A percentile compares a stretch with the other conserved stretches of the same genome.
Conservation (phyloP, 2,113 vertebrate species). For the Hippocampus guttulatus region DNA sequence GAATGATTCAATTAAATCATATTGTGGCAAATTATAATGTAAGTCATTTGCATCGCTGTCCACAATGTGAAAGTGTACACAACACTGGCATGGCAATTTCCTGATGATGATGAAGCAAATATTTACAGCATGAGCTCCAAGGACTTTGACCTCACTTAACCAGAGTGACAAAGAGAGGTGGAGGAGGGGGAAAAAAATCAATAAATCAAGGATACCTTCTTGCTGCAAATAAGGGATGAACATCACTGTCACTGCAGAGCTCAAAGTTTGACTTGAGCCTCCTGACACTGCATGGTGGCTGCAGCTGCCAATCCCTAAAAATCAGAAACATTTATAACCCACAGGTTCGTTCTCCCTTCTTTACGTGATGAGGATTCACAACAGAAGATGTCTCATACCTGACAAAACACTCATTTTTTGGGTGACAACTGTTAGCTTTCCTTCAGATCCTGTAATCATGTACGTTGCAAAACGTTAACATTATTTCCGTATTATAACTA, state of each 20-base stretch:
- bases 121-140: too few species aligned
- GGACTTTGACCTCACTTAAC: too few species aligned
- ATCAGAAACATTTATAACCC: neutral
- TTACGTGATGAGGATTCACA: neutral
- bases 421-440: slow-evolving; percentile 87
- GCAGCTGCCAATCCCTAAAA: slow-evolving; percentile 85
- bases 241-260: slow-evolving; percentile 77
- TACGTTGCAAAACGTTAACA: neutral
- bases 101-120: too few species aligned
- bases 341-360: neutral
- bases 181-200: too few species aligned
- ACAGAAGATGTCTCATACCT: slow-evolving; percentile 68
- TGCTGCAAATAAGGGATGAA: slow-evolving; percentile 96
- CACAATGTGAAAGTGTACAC: too few species aligned
- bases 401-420: slow-evolving; percentile 96
- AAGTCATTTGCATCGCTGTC: too few species aligned
- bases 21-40: too few species aligned
- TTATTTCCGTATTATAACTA: too few species aligned
- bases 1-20: too few species aligned
- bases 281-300: slow-evolving; percentile 89
- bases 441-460: slow-evolving; percentile 83
- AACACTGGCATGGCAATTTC: too few species aligned
- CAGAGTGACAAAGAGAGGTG: too few species aligned
- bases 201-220: slow-evolving; percentile 76
- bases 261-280: slow-evolving; percentile 83